Evolutionary conservation across 2,113 vertebrate species (phyloP).

Genomic region (Melanostigma gelatinosum): DNA sequence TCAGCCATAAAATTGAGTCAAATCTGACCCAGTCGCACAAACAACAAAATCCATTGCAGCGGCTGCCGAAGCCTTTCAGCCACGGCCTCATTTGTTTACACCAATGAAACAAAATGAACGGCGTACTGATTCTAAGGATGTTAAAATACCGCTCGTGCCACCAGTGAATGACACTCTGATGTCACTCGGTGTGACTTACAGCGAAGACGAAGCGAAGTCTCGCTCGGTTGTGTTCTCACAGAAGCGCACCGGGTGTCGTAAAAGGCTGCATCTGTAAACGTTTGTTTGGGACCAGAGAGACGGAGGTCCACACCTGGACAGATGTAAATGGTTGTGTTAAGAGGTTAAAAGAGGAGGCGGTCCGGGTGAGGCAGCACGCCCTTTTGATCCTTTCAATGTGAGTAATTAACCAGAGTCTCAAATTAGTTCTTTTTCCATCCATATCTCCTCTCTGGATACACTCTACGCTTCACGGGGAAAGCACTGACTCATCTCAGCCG

Average conservation of each 20-base stretch:
- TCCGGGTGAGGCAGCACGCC: background rate
- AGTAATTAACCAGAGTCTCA: constrained; percentile 37
- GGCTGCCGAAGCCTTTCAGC: background rate
- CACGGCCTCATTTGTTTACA: background rate
- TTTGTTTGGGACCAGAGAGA: constrained; percentile 21
- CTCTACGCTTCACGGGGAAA: constrained; percentile 15
- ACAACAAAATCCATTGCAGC: background rate
- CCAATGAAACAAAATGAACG: background rate
- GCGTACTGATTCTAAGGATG: background rate
- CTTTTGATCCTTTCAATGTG: background rate
- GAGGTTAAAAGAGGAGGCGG: constrained; percentile 16
- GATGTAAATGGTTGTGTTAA: constrained; percentile 15
- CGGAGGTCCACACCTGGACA: constrained; percentile 15
- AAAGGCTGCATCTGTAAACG: constrained; percentile 35
- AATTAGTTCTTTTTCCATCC: background rate
- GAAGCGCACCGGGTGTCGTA: constrained; percentile 37
- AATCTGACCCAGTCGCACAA: background rate
- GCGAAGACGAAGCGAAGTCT: constrained; percentile 25
- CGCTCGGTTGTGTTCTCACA: constrained; percentile 34
- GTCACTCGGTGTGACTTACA: background rate
- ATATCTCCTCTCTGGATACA: background rate
- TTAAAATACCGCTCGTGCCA: background rate
- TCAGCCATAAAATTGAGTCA: background rate
- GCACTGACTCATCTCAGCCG: constrained; percentile 59
- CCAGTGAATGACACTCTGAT: background rate